Evolutionary conservation across 2,888 invertebrate genomes (phyloP).

Genomic region (Papilio protenor): DNA sequence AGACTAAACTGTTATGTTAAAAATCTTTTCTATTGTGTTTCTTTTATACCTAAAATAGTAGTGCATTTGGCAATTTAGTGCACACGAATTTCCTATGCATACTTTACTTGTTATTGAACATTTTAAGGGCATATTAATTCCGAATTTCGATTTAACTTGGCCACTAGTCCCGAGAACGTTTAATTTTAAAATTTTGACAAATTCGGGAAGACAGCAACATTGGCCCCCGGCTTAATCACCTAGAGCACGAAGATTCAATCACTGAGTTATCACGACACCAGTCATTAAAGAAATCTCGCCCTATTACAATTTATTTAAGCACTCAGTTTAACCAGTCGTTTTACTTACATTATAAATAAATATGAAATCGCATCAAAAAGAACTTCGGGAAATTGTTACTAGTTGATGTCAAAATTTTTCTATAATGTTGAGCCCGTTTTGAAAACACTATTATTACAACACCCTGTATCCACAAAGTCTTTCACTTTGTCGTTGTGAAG

Average conservation of each 20-base stretch:
- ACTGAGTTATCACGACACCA: slow-evolving; percentile 17
- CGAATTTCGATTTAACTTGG: slow-evolving; percentile 6
- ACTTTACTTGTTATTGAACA: neutral
- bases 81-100: slow-evolving; percentile 10
- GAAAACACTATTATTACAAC: slow-evolving; percentile 39
- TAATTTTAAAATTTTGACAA: slow-evolving; percentile 48
- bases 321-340: slow-evolving; percentile 61
- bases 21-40: slow-evolving; percentile 3
- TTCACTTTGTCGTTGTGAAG: slow-evolving; percentile 31
- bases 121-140: neutral
- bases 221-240: slow-evolving; percentile 65
- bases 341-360: slow-evolving; percentile 55
- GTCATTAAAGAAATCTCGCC: slow-evolving; percentile 44
- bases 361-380: slow-evolving; percentile 49
- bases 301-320: slow-evolving; percentile 47
- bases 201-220: slow-evolving; percentile 68
- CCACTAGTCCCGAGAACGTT: slow-evolving; percentile 42
- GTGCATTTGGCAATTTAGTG: slow-evolving; percentile 35
- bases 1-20: neutral
- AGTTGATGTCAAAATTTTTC: slow-evolving; percentile 16
- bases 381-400: slow-evolving; percentile 38
- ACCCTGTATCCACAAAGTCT: slow-evolving; percentile 39
- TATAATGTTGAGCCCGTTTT: slow-evolving; percentile 45
- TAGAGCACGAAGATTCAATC: slow-evolving; percentile 18
- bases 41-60: neutral